Conservation (phyloP, 2,113 vertebrate genomes). For the Labeo rohita region DNA sequence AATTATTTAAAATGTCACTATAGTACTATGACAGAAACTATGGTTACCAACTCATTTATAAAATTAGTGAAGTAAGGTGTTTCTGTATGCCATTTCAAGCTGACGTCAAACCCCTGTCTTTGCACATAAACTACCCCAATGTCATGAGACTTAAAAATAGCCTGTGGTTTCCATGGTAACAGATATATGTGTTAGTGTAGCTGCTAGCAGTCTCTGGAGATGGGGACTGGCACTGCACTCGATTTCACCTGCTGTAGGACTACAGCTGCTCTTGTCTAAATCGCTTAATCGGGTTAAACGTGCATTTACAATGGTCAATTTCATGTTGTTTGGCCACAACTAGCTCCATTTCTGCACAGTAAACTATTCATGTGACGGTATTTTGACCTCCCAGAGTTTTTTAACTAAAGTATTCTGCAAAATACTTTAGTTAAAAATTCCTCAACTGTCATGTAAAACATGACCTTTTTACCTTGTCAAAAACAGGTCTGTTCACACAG, state of each 20-base stretch:
- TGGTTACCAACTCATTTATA: not conserved
- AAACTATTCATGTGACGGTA: not conserved
- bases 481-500: no score
- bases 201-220: constrained; percentile 3
- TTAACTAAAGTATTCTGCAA: no score
- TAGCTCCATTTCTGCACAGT: not conserved
- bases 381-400: not conserved
- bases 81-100: not conserved
- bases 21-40: not conserved
- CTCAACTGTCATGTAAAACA: no score
- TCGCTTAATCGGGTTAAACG: not conserved
- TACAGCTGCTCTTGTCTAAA: not conserved
- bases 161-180: constrained; percentile 62
- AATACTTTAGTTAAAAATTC: no score
- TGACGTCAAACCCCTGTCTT: constrained; percentile 9
- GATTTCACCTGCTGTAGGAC: constrained; percentile 18
- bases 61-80: not conserved
- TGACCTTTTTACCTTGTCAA: no score
- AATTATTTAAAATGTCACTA: not conserved
- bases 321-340: not conserved
- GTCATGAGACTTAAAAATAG: constrained; percentile 46
- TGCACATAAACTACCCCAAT: constrained; percentile 22
- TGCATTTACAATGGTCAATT: not conserved
- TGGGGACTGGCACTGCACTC: not conserved
- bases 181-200: constrained; percentile 36